These are phyloP conservation scores for Amiota mariae DNA, from an alignment of 2,888 invertebrate genomes.

Conservation along the genomic window DNA sequence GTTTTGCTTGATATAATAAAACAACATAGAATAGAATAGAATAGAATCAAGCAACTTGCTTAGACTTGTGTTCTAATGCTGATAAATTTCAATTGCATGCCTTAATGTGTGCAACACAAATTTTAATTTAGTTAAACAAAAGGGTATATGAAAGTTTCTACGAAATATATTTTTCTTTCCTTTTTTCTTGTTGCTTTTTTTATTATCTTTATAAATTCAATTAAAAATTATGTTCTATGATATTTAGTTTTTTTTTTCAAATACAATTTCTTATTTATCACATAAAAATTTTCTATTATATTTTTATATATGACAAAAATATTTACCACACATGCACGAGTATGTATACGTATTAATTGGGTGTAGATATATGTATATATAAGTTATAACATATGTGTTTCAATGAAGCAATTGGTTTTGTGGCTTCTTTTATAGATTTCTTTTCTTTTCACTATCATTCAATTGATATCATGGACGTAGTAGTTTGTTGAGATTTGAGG, in stretches of 20 bases:
- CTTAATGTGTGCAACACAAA: conserved; percentile 17
- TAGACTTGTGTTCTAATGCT: neutral
- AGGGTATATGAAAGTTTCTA: neutral
- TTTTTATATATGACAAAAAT: no score
- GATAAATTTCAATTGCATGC: neutral
- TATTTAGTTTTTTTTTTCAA: neutral
- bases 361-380: no score
- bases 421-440: neutral
- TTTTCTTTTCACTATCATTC: no score
- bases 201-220: neutral
- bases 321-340: no score
- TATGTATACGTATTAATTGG: no score
- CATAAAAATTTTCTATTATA: no score
- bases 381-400: no score
- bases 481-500: no score
- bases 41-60: no score
- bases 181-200: neutral
- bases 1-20: no score
- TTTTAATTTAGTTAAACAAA: conserved; percentile 1
- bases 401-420: neutral
- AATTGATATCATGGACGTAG: no score
- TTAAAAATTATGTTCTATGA: neutral
- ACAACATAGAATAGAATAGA: no score
- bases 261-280: neutral
- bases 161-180: neutral